Conservation (phyloP, 2,888 invertebrate genomes). For the Sisyra terminalis region DNA sequence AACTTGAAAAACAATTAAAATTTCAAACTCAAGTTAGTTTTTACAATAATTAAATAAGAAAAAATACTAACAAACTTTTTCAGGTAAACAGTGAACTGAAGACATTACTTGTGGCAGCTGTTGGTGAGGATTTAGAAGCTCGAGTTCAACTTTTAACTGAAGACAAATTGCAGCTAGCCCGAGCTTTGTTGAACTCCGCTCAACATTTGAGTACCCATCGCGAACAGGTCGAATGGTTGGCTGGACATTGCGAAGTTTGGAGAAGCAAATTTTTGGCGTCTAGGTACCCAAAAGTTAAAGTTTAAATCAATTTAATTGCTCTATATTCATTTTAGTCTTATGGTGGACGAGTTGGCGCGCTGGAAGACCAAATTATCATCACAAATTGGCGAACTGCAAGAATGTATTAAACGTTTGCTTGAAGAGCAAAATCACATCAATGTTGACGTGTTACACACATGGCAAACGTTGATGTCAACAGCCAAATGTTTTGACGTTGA, state of each 20-base stretch:
- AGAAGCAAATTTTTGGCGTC: conserved; percentile 90
- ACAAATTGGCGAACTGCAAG: conserved; percentile 50
- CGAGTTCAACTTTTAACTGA: conserved; percentile 81
- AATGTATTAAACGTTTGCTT: conserved; percentile 47
- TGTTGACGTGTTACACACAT: conserved; percentile 19
- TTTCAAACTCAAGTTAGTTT: conserved; percentile 58
- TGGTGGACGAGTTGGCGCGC: conserved; percentile 81
- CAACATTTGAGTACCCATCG: conserved; percentile 75
- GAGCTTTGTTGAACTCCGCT: conserved; percentile 70
- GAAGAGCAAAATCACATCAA: conserved; percentile 51
- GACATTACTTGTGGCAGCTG: conserved; percentile 81
- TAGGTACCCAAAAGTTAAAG: conserved; percentile 40
- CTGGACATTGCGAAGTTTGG: conserved; percentile 93
- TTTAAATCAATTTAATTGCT: too few relatives aligned
- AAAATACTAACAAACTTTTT: background rate
- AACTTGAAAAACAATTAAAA: conserved; percentile 64
- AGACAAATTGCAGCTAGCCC: conserved; percentile 77
- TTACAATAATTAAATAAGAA: conserved; percentile 6
- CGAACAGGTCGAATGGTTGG: conserved; percentile 85
- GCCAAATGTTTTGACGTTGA: too few relatives aligned
- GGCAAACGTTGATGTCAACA: too few relatives aligned
- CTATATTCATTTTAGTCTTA: conserved; percentile 42
- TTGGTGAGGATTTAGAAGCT: conserved; percentile 84
- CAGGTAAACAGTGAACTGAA: conserved; percentile 85
- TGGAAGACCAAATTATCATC: conserved; percentile 68